Base-by-base conservation (phyloP, 2,797 vertebrate genomes). In the Glossophaga mutica region DNA sequence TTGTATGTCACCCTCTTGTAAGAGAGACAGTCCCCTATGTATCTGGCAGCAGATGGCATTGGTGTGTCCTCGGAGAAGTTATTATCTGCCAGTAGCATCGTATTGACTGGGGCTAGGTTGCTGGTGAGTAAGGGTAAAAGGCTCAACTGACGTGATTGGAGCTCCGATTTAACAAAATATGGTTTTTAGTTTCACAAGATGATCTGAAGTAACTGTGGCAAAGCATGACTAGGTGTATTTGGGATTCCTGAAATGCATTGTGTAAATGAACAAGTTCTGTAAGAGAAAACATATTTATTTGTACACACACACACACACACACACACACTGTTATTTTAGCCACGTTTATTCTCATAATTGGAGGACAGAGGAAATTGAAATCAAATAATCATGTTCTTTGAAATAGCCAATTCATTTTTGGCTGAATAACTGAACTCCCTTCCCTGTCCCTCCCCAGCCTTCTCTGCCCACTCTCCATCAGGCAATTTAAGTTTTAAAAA, bases 91-190 rank as follows among this genome's bases (percentile, higher is more conserved):
- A 96, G 98, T 82, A 95, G 91, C 95, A 92, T 76, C 59, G 84
- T 97, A 97, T 96, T 97, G 96, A 97, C 90, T 94, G 83, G 93
- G 44, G 67, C 50, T 94, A n/a, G 94, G 95, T 95, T 97, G 34
- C 93, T 96, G 95, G 88, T 96, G 90, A 97, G 81, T 95, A 85
- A 92, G 95, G 95, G 77, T 50, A 90, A 97, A 97, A 70, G n/a
- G 86, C 55, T 87, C 68, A 96, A 88, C 1, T 55, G 73, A 57
- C 59, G 73, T 62, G 89, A 77, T 6, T 32, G 46, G 76, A 95
- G 65, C 29, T 67, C 32, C 86, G 42, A 94, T 95, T 93, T 94
- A 91, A 97, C 15, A 97, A 91, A 98, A 95, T 1, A 10, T 1
- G 0, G 3, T 7, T 79, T 73, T 92, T 70, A 55, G 42, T 93